These are phyloP conservation scores for Pelodiscus sinensis DNA, from an alignment of 2,113 vertebrate species.

Conservation along the genomic window DNA sequence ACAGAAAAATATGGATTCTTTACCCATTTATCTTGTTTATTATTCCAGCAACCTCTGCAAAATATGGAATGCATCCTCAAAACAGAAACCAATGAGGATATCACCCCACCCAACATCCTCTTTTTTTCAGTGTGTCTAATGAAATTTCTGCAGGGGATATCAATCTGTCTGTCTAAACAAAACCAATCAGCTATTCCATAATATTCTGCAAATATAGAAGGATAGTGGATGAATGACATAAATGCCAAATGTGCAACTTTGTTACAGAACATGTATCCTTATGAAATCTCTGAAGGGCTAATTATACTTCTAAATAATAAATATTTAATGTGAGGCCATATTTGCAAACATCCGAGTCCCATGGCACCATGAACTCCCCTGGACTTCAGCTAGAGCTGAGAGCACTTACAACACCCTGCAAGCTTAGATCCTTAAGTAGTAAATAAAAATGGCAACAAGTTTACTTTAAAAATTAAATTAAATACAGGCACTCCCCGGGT, in stretches of 20 bases:
- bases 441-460: neutral
- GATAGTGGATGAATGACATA: slow-evolving; percentile 25
- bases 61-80: neutral
- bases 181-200: neutral
- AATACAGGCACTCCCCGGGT: too few species aligned
- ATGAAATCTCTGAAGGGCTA: neutral
- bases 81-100: neutral
- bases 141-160: neutral
- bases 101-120: neutral
- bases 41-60: neutral
- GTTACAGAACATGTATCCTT: neutral
- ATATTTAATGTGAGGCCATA: neutral
- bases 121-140: neutral
- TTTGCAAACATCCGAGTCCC: neutral
- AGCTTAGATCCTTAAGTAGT: neutral
- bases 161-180: neutral
- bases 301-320: neutral
- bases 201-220: neutral
- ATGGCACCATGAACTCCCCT: neutral
- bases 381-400: neutral
- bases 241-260: slow-evolving; percentile 20
- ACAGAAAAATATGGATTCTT: neutral
- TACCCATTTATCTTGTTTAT: neutral
- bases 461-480: neutral
- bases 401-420: neutral